Evolutionary conservation across 2,888 invertebrate genomes (phyloP), one percentile per base, ranked within the genome.

Genomic region (Danaus chrysippus): DNA sequence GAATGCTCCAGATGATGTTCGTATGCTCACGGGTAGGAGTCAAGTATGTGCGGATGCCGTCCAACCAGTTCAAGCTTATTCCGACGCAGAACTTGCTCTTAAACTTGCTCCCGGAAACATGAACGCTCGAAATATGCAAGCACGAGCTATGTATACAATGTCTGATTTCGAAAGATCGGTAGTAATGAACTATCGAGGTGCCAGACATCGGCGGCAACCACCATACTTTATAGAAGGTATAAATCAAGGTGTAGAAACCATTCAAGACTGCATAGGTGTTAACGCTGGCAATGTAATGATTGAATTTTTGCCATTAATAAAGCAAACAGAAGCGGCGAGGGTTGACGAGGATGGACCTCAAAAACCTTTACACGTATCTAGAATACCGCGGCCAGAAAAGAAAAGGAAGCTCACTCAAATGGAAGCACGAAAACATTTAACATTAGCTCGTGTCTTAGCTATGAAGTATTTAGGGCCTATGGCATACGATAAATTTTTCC

Each of bases 401-500:
- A 82, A 80, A 71, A 71, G 73, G n/a, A 85, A 86, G 65, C 70
- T 90, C 13, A 87, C 88, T 5, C 90, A 89, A 76, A 83, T 86
- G 83, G 83, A 90, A 68, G 85, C 86, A 9, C 78, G 88, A 43
- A 86, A 85, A 70, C 73, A 81, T 68, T 70, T 77, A n/a, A 87
- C 81, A 1, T 73, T 91, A 63, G 75, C 86, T 17, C 81, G 89
- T 41, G 90, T 91, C 13, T 79, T 91, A 42, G 89, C 91, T 42
- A 87, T 86, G 86, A 91, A 91, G 74, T 91, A 91, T 73, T 76
- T 90, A 9, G 91, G 89, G 1, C 88, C 88, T 1, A 90, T 90
- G 90, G 90, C 91, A 8, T 87, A 88, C 44, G 91, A 90, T 68
- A 91, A 90, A 66, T 90, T 90, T 73, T 90, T 89, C 69, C 78